Evolutionary conservation across 2,797 vertebrate species (phyloP), one percentile per base, ranked within the genome.

Genomic region (Smutsia gigantea): DNA sequence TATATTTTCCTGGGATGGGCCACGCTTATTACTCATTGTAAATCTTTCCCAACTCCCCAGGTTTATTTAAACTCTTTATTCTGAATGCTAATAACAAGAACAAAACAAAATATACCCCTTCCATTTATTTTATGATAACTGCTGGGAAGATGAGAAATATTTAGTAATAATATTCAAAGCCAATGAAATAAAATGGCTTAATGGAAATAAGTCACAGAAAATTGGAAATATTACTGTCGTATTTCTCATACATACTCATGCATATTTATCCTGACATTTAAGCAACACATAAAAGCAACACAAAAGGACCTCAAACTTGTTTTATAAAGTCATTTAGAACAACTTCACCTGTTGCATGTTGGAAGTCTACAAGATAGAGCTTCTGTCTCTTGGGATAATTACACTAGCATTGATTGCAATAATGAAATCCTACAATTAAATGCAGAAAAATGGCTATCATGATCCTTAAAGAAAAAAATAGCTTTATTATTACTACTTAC

Each of bases 51-150:
- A 84, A 25, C 7, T 34, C 2, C 49, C 53, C 64, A 88, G 7
- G 9, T 78, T 83, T 23, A 74, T 71, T 97, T 97, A 71, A 95
- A 81, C 61, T 88, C 3, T 46, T 95, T 57, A 46, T 66, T 92
- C 53, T 55, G 82, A 92, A 92, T 55, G 27, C 1, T 95, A 53
- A 68, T 90, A 93, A 72, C 0, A 97, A 63, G 23, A 19, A 78
- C 13, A 72, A 72, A 21, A 63, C 18, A 15, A 66, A 82, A 95
- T n/a, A 1, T 5, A 88, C 2, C 49, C 25, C n/a, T 69, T 96
- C 57, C 74, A 27, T 94, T 96, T 97, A n/a, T 87, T 92, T 25
- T 86, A 49, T 69, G 13, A 71, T 87, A 64, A 87, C 42, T 96
- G 57, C 12, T 2, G 2, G 63, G 4, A 90, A 81, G 34, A 90